phyloP scores from a whole-genome alignment of 2,888 invertebrate species.

The Pterostichus madidus region DNA sequence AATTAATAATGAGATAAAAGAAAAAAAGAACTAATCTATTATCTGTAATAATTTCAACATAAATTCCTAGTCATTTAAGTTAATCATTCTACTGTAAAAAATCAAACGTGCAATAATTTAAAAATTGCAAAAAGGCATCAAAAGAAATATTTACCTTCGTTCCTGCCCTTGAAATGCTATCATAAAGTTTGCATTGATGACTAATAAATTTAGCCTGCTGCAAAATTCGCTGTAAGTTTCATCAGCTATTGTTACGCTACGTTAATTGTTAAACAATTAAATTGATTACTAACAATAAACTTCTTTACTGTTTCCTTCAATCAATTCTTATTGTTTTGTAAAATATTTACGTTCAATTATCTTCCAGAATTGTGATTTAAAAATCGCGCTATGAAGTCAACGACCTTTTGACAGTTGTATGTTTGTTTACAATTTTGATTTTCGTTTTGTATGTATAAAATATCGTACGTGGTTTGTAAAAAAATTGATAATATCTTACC shows the following conservation, averaged over 20 bases:
- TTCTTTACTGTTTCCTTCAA: constrained; percentile 38
- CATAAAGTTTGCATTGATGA: constrained; percentile 55
- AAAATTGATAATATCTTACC: not conserved
- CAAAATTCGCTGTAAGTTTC: constrained; percentile 59
- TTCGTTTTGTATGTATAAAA: not conserved
- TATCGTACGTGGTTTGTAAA: not conserved
- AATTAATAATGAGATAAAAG: constrained; percentile 3
- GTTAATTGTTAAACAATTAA: constrained; percentile 12
- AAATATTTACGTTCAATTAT: not conserved
- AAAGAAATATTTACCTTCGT: constrained; percentile 25
- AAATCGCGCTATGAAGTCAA: not conserved
- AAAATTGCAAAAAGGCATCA: constrained; percentile 50
- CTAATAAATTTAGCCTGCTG: constrained; percentile 57
- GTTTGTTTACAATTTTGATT: constrained; percentile 17
- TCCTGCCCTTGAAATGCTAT: constrained; percentile 50
- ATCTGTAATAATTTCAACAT: constrained; percentile 21
- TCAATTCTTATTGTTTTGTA: not conserved
- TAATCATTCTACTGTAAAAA: constrained; percentile 16
- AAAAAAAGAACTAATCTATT: constrained; percentile 27
- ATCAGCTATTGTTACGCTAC: constrained; percentile 57
- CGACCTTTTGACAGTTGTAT: constrained; percentile 20
- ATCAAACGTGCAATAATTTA: constrained; percentile 32
- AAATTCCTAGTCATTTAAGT: constrained; percentile 26
- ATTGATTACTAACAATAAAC: constrained; percentile 35
- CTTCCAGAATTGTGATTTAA: not conserved